These are phyloP conservation scores for Drosophila truncata DNA, from an alignment of 1,140 invertebrate species.

Conservation along the genomic window DNA sequence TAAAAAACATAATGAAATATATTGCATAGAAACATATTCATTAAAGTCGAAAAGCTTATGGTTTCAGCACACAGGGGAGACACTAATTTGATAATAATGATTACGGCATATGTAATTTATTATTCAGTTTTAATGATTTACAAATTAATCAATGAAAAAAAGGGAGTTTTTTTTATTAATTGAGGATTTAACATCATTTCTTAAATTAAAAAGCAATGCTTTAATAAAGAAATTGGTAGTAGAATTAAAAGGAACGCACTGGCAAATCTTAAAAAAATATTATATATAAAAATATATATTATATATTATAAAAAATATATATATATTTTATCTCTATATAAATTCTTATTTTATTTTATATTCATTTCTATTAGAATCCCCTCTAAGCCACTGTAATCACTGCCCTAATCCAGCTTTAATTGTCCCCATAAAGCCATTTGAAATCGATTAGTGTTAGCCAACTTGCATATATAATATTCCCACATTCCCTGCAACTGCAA, in stretches of 20 bases:
- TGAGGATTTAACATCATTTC: too few species aligned
- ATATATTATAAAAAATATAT: not conserved
- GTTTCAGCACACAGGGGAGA: conserved; percentile 3
- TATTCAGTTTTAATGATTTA: not conserved
- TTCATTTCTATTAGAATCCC: not conserved
- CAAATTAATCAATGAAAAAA: not conserved
- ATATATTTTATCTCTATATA: not conserved
- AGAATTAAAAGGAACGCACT: too few species aligned
- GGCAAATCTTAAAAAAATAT: not conserved
- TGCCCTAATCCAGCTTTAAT: conserved; percentile 27
- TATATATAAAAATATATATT: rapidly evolving
- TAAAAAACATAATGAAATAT: conserved; percentile 18
- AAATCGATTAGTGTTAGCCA: conserved; percentile 32
- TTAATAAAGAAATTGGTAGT: too few species aligned
- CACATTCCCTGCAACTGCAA: conserved; percentile 20
- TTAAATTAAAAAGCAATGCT: not conserved
- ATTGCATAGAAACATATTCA: conserved; percentile 6
- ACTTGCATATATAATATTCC: not conserved
- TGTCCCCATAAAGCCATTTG: conserved; percentile 22
- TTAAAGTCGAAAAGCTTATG: not conserved
- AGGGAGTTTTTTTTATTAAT: not conserved
- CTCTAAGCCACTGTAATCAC: not conserved
- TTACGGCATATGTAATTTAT: not conserved
- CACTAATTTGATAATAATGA: conserved; percentile 8
- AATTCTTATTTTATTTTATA: not conserved